These are phyloP conservation scores for Otus scops DNA, from an alignment of 2,797 vertebrate genomes.

Conservation along the genomic window DNA sequence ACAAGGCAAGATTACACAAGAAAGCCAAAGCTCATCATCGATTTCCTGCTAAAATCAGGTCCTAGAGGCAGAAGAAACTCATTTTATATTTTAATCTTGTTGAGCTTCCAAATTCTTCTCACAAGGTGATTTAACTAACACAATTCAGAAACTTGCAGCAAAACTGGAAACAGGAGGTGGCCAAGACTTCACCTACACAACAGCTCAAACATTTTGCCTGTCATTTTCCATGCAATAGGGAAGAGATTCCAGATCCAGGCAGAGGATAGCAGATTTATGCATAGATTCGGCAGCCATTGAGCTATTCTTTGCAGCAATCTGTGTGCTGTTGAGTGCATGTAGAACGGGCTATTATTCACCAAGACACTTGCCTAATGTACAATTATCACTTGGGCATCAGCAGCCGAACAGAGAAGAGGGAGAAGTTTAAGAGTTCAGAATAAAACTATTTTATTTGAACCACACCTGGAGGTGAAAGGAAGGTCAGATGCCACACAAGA, in stretches of 20 bases:
- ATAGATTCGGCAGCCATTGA: background rate
- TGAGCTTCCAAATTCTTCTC: background rate
- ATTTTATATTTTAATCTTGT: background rate
- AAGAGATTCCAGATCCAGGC: background rate
- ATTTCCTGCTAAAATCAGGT: background rate
- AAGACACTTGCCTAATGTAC: background rate
- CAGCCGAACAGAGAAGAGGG: background rate
- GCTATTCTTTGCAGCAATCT: background rate
- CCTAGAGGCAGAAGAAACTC: background rate
- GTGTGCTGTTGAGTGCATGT: fast-evolving
- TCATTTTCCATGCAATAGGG: too few relatives aligned
- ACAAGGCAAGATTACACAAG: background rate
- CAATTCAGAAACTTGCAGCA: background rate
- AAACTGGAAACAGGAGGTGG: background rate
- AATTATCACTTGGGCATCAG: background rate
- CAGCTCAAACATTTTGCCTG: background rate
- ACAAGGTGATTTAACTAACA: background rate
- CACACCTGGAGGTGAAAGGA: background rate
- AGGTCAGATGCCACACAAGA: background rate
- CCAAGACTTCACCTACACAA: background rate
- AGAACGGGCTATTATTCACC: background rate
- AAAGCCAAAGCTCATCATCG: background rate
- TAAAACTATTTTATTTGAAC: background rate
- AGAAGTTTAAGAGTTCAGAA: background rate
- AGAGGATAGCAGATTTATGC: background rate